Evolutionary conservation across 2,797 vertebrate genomes (phyloP).

Genomic region (Merluccius polli): DNA sequence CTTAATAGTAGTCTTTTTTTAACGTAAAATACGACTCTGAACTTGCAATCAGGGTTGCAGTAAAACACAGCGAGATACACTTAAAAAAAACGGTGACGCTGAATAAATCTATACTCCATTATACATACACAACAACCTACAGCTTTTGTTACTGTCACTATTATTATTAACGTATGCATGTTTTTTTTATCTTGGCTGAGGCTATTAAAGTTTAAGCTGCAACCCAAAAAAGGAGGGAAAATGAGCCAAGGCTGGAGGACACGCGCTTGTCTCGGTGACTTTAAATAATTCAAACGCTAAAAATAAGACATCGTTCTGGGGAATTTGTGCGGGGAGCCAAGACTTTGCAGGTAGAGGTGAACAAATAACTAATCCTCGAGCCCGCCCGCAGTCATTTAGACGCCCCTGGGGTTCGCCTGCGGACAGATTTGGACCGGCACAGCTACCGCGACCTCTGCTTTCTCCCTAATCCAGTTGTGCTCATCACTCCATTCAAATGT

Average conservation of each 20-base stretch:
- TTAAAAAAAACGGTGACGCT: not conserved
- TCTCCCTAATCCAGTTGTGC: not conserved
- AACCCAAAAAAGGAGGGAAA: not conserved
- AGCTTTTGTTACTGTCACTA: not conserved
- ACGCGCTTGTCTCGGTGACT: not conserved
- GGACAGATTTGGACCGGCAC: not conserved
- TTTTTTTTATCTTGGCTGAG: not conserved
- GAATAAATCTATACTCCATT: not conserved
- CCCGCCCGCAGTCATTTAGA: not conserved
- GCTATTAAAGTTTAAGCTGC: not conserved
- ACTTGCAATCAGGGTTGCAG: not conserved
- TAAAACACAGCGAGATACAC: not conserved
- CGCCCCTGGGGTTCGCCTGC: not conserved
- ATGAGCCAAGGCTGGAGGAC: not conserved
- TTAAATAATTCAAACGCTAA: not conserved
- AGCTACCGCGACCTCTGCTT: not conserved
- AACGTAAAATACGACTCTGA: not conserved
- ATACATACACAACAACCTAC: not conserved
- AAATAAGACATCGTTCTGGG: not conserved
- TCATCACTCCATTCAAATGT: not conserved
- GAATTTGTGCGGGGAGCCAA: not conserved
- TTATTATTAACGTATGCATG: not conserved
- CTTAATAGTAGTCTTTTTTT: not conserved
- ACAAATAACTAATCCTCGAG: not conserved
- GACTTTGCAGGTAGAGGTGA: not conserved